Base-by-base conservation (phyloP, 2,113 vertebrate genomes). In the Engystomops pustulosus region DNA sequence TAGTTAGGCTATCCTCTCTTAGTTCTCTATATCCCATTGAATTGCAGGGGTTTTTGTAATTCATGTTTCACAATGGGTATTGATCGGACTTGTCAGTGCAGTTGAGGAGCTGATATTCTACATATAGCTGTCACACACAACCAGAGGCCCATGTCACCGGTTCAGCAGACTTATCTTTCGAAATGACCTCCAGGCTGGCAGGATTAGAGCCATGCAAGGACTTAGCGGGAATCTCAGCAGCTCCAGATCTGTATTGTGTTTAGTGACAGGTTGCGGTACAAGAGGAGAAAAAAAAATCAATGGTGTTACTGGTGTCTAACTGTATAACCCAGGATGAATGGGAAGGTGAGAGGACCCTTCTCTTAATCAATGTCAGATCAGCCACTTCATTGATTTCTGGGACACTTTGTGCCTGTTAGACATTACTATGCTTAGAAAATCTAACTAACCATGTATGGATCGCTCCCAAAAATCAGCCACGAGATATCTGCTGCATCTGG, bases 231-330 rank as follows among this genome's bases (percentile, higher is more conserved):
- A 68, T 23, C 60, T 45, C 72, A 69, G 82, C 82, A 25, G 72
- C 41, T 36, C 60, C 23, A 84, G 58, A 88, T 82, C 72, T 85
- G 1, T 76, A 80, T 87, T 87, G 86, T 83, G 20, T 76, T 69
- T 87, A 88, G 55, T 51, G 55, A 80, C 86, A 83, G 44, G 65
- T 25, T 68, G 83, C 79, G 47, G 4, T 68, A 77, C 32, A 77
- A 38, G 41, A 30, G 65, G 23, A 87, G 75, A 85, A n/a, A 47
- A 30, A 60, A 88, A 79, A 86, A 72, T 14, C 86, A 85, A 32
- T 71, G 10, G 76, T 71, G 65, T 34, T 68, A 44, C 58, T 86
- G 84, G 80, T 77, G 20, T 82, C 6, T 53, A 79, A 0, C 25
- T 1, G 34, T 49, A 38, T 25, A 23, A 4, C 53, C 0, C 2